Evolutionary conservation across 2,888 invertebrate species (phyloP).

Genomic region (Andrena praecox): DNA sequence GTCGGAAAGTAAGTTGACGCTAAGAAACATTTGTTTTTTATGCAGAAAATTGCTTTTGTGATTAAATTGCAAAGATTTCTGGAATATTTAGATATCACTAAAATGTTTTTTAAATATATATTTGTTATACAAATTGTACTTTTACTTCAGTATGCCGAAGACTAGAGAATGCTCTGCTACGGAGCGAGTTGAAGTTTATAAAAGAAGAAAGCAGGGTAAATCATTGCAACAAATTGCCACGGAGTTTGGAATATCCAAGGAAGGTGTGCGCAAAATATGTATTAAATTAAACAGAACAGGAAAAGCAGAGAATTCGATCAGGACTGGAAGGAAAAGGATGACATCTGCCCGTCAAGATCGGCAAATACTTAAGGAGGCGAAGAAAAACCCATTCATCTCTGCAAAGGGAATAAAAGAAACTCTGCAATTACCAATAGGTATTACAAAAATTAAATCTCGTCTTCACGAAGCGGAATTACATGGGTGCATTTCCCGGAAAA

Average conservation of each 20-base stretch:
- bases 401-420: slow-evolving; percentile 5
- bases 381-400: neutral
- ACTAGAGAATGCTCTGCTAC: neutral
- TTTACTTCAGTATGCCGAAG: neutral
- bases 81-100: too few species aligned
- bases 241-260: slow-evolving; percentile 10
- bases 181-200: neutral
- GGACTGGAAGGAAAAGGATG: neutral
- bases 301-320: slow-evolving; percentile 3
- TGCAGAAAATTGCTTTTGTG: too few species aligned
- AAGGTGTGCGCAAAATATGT: neutral
- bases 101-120: too few species aligned
- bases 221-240: neutral
- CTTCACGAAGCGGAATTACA: neutral
- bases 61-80: too few species aligned
- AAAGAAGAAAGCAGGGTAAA: neutral
- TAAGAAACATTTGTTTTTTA: too few species aligned
- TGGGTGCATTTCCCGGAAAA: neutral
- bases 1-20: too few species aligned
- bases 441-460: neutral
- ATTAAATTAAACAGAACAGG: neutral
- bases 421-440: neutral
- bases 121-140: too few species aligned
- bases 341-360: neutral
- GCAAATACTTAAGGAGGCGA: neutral